Conservation (phyloP, 2,113 vertebrate genomes). For the Zosterops hypoxanthus region DNA sequence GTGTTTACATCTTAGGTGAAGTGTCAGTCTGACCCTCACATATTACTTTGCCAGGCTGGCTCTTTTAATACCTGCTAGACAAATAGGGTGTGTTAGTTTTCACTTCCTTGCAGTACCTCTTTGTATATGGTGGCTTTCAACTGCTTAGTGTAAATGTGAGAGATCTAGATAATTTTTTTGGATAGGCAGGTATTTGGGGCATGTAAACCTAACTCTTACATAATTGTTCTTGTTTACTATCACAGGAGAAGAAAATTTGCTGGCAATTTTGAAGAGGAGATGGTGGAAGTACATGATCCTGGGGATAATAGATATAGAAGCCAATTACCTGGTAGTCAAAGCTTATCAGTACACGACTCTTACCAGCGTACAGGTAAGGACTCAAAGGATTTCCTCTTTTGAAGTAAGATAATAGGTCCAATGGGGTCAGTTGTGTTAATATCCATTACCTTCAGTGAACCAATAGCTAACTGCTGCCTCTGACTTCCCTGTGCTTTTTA, state of each 20-base stretch:
- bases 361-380: slow-evolving; percentile 91
- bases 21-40: not conserved
- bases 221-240: slow-evolving; percentile 34
- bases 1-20: not conserved
- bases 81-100: not conserved
- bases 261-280: slow-evolving; percentile 93
- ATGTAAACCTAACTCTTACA: not conserved
- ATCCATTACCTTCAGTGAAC: not conserved
- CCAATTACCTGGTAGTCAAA: slow-evolving; percentile 94
- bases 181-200: not conserved
- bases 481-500: not conserved
- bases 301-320: slow-evolving; percentile 93
- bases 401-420: not conserved
- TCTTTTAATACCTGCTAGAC: not conserved
- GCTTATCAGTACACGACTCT: slow-evolving; percentile 96
- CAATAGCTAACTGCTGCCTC: not conserved
- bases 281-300: slow-evolving; percentile 99
- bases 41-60: not conserved
- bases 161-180: not conserved
- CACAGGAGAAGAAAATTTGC: slow-evolving; percentile 91
- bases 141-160: not conserved
- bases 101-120: not conserved
- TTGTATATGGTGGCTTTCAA: not conserved
- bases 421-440: not conserved
- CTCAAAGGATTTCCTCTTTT: not conserved